Evolutionary conservation across 2,888 invertebrate genomes (phyloP), one percentile per base, ranked within the genome.

Genomic region (Dryococelus australis): DNA sequence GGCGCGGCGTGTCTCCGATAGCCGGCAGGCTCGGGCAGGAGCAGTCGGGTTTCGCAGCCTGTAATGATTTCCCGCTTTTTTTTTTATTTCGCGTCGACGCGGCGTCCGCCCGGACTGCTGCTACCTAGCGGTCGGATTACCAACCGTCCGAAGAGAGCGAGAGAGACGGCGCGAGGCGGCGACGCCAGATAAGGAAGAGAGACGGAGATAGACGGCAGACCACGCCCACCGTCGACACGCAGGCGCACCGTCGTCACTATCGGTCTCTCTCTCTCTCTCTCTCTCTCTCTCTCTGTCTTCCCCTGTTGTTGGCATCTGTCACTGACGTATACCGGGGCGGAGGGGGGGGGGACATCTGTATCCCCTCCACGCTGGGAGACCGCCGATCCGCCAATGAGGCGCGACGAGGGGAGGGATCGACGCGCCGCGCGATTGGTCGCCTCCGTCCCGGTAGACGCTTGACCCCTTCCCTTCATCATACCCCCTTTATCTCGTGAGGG

Each of bases 361-460:
- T 65, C 85, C 78, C 43, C 84, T 5, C 79, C 83, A 81, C 80
- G 43, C 43, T 47, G 79, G 83, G 81, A 78, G 35, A 9, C 78
- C 79, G 85, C 79, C 26, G 79, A 13, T 47, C 85, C 80, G 83
- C 87, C 87, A 88, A 87, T 87, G 84, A 84, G 87, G 86, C 87
- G 86, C 78, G 53, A 65, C 27, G 47, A 51, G 51, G 85, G 87
- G 86, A 83, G 87, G 86, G 86, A 24, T 47, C 51, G 26, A 20
- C 85, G 24, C 47, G 78, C 51, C 51, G 53, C 51, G 43, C 79
- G 27, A 80, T 87, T 84, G 87, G 84, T 79, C 47, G 65, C 9
- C 28, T 28, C 20, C 8, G 4, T n/a, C 65, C 65, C 65, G 20
- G 65, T 9, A 8, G 6, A n/a, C 16, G 47, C 16, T 47, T n/a